Base-by-base conservation (phyloP, 2,888 invertebrate genomes). In the Himalopsyche kuldschensis region DNA sequence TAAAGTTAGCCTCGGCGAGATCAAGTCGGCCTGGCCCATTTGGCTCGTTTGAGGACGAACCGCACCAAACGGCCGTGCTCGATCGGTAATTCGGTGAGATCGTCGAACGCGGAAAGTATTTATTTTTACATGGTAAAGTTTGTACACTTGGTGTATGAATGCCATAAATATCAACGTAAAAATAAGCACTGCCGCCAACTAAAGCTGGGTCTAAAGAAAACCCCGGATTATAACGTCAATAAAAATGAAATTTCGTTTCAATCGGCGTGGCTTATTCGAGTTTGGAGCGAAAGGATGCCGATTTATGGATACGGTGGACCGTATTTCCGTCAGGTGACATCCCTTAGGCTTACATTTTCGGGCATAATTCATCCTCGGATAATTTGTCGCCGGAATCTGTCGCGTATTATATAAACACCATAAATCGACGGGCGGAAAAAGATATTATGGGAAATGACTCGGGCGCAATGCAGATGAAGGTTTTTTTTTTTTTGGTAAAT, bases 261-360 rank as follows among this genome's bases (percentile, higher is more conserved):
- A 69, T 69, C 69, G 69, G 15, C 69, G 69, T 4, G 30, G 69
- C 69, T 69, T 69, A 69, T 69, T 69, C 69, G 69, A 69, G 69
- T 69, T 69, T 69, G 69, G 30, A 24, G 69, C 69, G 20, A 69
- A 69, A 69, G 69, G 69, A 69, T 69, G 69, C 27, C 69, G 69
- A 69, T 69, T 69, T 69, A 69, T 69, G 24, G 69, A 69, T 69
- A 69, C 77, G 63, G 82, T 35, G n/a, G 47, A 78, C 78, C 63
- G 63, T 63, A 82, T 75, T 75, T 82, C 75, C 47, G 46, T 31
- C 76, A 35, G 80, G 80, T 77, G 83, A 83, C 83, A 83, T 83
- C 80, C 83, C 79, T 31, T n/a, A 80, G 80, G 83, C 77, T 63
- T 78, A 76, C 35, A 75, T 35, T 82, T 82, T 27, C 24, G 27